Evolutionary conservation across 2,888 invertebrate species (phyloP), one percentile per base, ranked within the genome.

Genomic region (Chrysolina americana): DNA sequence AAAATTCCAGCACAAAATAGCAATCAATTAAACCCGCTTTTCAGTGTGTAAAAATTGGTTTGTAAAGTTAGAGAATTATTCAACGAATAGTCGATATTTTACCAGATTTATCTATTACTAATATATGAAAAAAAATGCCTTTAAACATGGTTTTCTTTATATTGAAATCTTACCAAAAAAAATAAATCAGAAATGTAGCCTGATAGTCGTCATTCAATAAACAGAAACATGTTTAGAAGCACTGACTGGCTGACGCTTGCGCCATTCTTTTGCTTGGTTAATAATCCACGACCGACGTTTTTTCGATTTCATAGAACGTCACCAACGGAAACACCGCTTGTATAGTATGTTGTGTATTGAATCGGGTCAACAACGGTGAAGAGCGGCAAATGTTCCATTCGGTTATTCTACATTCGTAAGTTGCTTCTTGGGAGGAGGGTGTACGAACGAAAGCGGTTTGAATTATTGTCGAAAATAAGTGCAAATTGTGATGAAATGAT

Each of bases 351-450:
- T 69, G 50, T 48, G 41, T 9, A 59, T 75, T 73, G 73, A 75
- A 71, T 71, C 77, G 65, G 73, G 77, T 71, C 75, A 73, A 68
- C 65, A 74, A 73, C 70, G 53, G 65, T 70, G 77, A 74, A 74
- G 77, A 78, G 80, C 79, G 79, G 77, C 70, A 79, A 80, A 80
- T 53, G 53, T 81, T 80, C 62, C 70, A 74, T 36, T 59, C 59
- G 13, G 36, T 6, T 53, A 21, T 66, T 21, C 53, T 53, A 36
- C 41, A 68, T 68, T 68, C 21, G 68, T 68, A 53, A 41, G 41
- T 21, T 50, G 53, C 17, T 47, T 70, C 21, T 62, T 15, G 23
- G 10, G 9, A 23, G 44, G 63, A 59, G 44, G 47, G 64, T 62
- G 63, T 36, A 23, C 19, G 63, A 47, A 44, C 63, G 64, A 62